phyloP scores from a whole-genome alignment of 2,113 vertebrate species.

The Cyanoderma ruficeps region DNA sequence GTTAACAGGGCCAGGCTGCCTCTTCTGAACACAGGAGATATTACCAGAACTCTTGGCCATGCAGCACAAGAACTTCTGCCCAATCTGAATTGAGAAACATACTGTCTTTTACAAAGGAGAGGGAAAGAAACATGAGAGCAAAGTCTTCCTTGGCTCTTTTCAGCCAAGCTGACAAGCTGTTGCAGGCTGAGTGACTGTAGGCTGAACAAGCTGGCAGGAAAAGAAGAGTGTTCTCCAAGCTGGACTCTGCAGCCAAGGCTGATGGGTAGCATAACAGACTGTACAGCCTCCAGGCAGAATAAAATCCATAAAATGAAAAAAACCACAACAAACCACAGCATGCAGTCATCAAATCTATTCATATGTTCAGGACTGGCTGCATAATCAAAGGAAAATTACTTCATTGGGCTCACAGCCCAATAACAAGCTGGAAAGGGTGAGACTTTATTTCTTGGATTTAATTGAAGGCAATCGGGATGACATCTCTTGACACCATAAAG shows the following conservation, averaged over 20 bases:
- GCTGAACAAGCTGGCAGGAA: constrained; percentile 37
- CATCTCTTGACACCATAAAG: not conserved
- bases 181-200: constrained; percentile 9
- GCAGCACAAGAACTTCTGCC: constrained; percentile 2
- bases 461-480: not conserved
- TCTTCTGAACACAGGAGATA: not conserved
- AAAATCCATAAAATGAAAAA: not conserved
- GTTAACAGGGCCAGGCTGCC: not conserved
- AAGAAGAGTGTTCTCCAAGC: not conserved
- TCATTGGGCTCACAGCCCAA: constrained; percentile 17
- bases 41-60: not conserved
- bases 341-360: constrained; percentile 34
- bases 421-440: not conserved
- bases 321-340: not conserved
- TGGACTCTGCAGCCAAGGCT: not conserved
- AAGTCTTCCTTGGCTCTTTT: constrained; percentile 4
- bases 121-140: not conserved
- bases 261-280: constrained; percentile 30
- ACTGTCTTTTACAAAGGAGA: not conserved
- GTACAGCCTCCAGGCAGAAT: constrained; percentile 35
- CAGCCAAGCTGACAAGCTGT: constrained; percentile 26
- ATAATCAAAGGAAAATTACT: constrained; percentile 55
- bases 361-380: not conserved
- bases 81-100: not conserved
- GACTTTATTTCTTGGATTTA: constrained; percentile 28